Evolutionary conservation across 2,797 vertebrate species (phyloP).

Genomic region (Sardinella longiceps): DNA sequence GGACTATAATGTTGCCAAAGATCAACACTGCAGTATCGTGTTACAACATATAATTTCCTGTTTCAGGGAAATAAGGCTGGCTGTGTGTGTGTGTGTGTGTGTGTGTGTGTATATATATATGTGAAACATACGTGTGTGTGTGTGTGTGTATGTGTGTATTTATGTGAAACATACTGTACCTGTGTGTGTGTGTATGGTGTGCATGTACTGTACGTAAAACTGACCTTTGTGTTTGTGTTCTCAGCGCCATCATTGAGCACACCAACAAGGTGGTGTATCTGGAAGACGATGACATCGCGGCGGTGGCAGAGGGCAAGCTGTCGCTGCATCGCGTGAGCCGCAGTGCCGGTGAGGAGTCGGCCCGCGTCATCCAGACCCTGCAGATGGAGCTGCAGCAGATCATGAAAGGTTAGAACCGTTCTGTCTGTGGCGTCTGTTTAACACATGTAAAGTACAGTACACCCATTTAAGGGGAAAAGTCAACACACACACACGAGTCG

Average conservation of each 20-base stretch:
- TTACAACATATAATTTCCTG: background rate
- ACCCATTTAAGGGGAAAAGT: background rate
- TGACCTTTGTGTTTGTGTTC: background rate
- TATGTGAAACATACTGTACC: no score
- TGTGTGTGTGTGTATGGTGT: background rate
- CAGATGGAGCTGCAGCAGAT: conserved; percentile 97
- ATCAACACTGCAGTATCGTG: background rate
- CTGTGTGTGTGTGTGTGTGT: background rate
- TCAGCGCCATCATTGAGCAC: conserved; percentile 94
- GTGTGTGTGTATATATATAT: conserved; percentile 19
- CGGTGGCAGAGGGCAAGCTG: conserved; percentile 84
- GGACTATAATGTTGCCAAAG: background rate
- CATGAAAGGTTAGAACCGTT: conserved; percentile 86
- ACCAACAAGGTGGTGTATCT: conserved; percentile 95
- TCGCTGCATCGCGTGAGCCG: conserved; percentile 89
- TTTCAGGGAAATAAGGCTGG: background rate
- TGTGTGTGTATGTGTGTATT: background rate
- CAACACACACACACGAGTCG: background rate
- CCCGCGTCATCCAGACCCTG: conserved; percentile 90
- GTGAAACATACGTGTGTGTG: no score
- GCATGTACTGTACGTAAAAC: no score
- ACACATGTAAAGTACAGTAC: background rate
- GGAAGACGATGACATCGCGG: conserved; percentile 91
- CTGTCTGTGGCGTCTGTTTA: background rate
- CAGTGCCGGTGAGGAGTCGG: conserved; percentile 84